Percentiles rank a stretch among this genome's conserved stretches.
These are phyloP conservation scores for Arion vulgaris DNA, from an alignment of 1,140 invertebrate species.

Conservation along the genomic window DNA sequence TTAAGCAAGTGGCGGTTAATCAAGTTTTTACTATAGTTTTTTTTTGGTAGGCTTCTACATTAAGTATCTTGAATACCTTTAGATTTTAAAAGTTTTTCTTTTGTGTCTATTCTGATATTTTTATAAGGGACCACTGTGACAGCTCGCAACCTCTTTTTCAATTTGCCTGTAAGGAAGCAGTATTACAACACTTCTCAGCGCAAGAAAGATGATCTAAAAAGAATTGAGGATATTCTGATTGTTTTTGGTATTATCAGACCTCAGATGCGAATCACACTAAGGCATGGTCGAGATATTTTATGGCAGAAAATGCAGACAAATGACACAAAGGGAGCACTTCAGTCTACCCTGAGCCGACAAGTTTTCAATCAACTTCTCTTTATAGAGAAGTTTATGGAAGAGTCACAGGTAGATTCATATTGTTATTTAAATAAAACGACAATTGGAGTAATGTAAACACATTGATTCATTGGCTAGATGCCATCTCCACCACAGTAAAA, in stretches of 20 bases:
- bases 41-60: no score
- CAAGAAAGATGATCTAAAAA: conserved; percentile 77
- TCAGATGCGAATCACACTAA: conserved; percentile 73
- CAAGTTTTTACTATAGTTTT: no score
- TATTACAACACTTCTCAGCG: conserved; percentile 74
- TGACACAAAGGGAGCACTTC: conserved; percentile 72
- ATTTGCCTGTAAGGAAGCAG: conserved; percentile 78
- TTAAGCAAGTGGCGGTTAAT: no score
- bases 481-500: no score
- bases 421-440: no score
- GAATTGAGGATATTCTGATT: conserved; percentile 77
- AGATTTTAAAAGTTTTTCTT: neutral
- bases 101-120: neutral
- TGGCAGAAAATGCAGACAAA: conserved; percentile 75
- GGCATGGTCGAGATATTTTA: conserved; percentile 75
- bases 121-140: conserved; percentile 77
- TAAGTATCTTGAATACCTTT: no score
- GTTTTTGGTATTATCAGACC: conserved; percentile 76
- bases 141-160: conserved; percentile 77
- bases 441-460: no score
- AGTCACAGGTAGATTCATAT: neutral
- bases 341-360: conserved; percentile 72
- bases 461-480: no score
- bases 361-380: conserved; percentile 72
- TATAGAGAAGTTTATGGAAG: conserved; percentile 53